Percentiles rank a stretch among this genome's conserved stretches.
These are phyloP conservation scores for Chesias legatella DNA, from an alignment of 2,888 invertebrate genomes.

Conservation along the genomic window DNA sequence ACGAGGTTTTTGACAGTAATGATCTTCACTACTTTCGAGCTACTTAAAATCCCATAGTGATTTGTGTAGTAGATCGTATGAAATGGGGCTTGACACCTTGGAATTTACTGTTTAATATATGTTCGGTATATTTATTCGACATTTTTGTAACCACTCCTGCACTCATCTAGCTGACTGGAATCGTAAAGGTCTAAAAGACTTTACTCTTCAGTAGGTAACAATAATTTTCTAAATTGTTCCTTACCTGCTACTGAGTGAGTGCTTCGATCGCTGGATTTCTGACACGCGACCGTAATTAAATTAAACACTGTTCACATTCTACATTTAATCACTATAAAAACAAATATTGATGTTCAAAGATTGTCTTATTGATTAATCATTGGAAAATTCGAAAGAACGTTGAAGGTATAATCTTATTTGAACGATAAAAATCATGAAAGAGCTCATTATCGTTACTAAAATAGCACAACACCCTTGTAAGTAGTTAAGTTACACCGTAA, in stretches of 20 bases:
- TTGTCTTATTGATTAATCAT: too few relatives aligned
- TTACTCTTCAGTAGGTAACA: constrained; percentile 9
- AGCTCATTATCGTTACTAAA: constrained; percentile 8
- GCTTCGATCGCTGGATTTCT: constrained; percentile 2
- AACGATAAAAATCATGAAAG: too few relatives aligned
- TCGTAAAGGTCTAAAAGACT: constrained; percentile 17
- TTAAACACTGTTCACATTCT: constrained; percentile 1
- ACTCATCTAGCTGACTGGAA: constrained; percentile 12
- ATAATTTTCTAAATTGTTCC: neutral
- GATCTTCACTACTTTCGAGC: neutral
- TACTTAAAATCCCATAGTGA: neutral
- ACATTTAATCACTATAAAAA: too few relatives aligned
- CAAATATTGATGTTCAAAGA: too few relatives aligned
- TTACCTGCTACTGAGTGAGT: neutral
- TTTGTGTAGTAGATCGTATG: too few relatives aligned
- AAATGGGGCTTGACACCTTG: too few relatives aligned
- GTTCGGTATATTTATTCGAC: constrained; percentile 13
- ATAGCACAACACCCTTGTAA: constrained; percentile 8
- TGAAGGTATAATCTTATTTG: too few relatives aligned
- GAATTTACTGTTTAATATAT: constrained; percentile 8
- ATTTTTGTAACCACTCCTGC: constrained; percentile 17
- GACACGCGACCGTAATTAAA: constrained; percentile 11
- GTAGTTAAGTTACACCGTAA: constrained; percentile 7
- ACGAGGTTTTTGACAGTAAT: neutral
- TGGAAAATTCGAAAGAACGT: too few relatives aligned